Evolutionary conservation across 2,113 vertebrate species (phyloP).

Genomic region (Caretta caretta): DNA sequence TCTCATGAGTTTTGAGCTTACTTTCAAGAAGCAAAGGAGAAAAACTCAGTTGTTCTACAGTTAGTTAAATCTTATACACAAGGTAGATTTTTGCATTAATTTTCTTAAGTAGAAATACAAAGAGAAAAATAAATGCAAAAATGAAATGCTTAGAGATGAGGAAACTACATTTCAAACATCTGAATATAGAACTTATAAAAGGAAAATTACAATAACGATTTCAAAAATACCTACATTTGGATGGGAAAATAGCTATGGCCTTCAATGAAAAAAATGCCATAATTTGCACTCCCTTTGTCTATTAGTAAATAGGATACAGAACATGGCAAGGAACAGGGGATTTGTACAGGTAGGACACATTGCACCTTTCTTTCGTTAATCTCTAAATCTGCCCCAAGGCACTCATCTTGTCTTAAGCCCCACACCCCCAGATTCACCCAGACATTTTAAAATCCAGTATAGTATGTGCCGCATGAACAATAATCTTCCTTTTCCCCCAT

Average conservation of each 20-base stretch:
- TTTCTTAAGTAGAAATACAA: neutral
- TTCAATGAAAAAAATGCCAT: neutral
- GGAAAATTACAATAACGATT: neutral
- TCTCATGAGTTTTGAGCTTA: neutral
- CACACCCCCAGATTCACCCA: neutral
- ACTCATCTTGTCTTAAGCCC: neutral
- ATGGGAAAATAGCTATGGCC: neutral
- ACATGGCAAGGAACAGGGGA: neutral
- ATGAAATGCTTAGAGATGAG: neutral
- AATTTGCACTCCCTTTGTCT: neutral
- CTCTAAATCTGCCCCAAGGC: neutral
- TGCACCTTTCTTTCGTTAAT: neutral
- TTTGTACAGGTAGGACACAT: neutral
- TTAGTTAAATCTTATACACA: neutral
- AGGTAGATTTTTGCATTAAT: neutral
- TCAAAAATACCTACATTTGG: neutral
- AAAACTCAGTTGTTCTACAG: fast-evolving
- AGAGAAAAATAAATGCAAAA: neutral
- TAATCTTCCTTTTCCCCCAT: conserved; percentile 3
- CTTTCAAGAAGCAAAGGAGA: neutral
- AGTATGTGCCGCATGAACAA: neutral
- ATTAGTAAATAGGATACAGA: neutral
- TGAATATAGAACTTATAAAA: neutral
- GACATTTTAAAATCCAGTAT: conserved; percentile 10
- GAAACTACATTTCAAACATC: neutral